These are phyloP conservation scores for Tridacna gigas DNA, from an alignment of 2,888 invertebrate genomes.

Conservation along the genomic window DNA sequence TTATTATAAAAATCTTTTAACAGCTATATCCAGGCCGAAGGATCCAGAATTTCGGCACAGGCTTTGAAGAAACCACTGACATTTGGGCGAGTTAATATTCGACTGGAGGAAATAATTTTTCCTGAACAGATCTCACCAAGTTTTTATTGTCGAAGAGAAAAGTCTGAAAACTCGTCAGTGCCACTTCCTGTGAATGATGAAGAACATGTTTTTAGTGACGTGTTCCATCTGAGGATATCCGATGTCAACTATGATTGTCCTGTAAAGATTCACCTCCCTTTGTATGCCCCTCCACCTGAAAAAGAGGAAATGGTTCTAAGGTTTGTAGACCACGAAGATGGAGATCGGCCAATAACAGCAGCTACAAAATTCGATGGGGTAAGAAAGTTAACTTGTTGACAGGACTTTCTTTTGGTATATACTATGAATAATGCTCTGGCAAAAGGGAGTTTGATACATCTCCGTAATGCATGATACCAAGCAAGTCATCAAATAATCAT, in stretches of 20 bases:
- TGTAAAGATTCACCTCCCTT: conserved; percentile 47
- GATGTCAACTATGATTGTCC: conserved; percentile 48
- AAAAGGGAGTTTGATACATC: too few relatives aligned
- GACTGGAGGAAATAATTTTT: conserved; percentile 46
- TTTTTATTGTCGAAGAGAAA: conserved; percentile 59
- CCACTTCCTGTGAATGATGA: conserved; percentile 32
- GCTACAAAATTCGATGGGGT: not conserved
- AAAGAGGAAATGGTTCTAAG: conserved; percentile 57
- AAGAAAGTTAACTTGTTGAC: not conserved
- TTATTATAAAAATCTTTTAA: too few relatives aligned
- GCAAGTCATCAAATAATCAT: too few relatives aligned
- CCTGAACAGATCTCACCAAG: conserved; percentile 41
- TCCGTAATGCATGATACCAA: too few relatives aligned
- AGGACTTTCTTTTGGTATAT: too few relatives aligned
- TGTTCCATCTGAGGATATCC: conserved; percentile 54
- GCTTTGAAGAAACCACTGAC: conserved; percentile 3
- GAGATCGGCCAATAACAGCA: not conserved
- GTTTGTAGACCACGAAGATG: conserved; percentile 30
- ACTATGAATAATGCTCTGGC: too few relatives aligned
- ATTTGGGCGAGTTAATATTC: conserved; percentile 47
- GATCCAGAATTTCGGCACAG: conserved; percentile 42
- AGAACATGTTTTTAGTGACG: conserved; percentile 52
- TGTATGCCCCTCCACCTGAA: conserved; percentile 49
- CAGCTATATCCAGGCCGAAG: conserved; percentile 55
- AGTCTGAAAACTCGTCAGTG: conserved; percentile 51